Evolutionary conservation across 35 echinoderm and acorn worm species (phyloP).

Genomic region (Heliocidaris erythrogramma): DNA sequence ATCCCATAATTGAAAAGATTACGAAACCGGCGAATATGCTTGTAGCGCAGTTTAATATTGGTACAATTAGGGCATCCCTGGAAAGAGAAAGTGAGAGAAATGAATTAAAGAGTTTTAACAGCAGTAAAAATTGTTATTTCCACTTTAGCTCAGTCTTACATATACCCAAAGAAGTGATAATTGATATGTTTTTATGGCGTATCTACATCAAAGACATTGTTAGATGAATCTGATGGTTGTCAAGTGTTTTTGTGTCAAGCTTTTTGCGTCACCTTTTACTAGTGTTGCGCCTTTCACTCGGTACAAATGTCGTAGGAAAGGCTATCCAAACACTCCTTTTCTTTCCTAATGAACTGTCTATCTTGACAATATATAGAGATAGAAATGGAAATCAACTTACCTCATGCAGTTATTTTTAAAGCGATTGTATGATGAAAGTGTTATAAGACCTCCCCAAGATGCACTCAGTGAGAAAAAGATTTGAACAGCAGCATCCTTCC

Average conservation of each 20-base stretch:
- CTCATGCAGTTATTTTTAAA: conserved; percentile 92
- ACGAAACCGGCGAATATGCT: conserved; percentile 94
- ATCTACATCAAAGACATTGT: background rate
- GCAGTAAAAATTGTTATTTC: background rate
- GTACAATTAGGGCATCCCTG: conserved; percentile 92
- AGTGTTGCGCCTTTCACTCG: too few species aligned
- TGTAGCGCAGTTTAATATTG: conserved; percentile 82
- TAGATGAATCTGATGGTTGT: background rate
- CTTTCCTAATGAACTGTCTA: too few species aligned
- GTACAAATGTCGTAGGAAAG: too few species aligned
- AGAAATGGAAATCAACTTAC: conserved; percentile 46
- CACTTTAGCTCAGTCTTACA: background rate
- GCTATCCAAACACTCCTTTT: too few species aligned
- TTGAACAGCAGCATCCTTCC: conserved; percentile 97
- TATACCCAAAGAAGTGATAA: background rate
- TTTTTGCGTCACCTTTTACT: too few species aligned
- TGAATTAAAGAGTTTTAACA: background rate
- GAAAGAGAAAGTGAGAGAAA: background rate
- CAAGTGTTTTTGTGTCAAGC: too few species aligned
- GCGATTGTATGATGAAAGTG: conserved; percentile 83
- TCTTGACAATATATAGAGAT: background rate
- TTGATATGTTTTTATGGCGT: background rate
- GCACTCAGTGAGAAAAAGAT: conserved; percentile 96
- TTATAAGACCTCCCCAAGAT: conserved; percentile 87
- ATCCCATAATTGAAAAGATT: conserved; percentile 88